Base-by-base conservation (phyloP, 1,140 invertebrate species). In the Antheraea pernyi region DNA sequence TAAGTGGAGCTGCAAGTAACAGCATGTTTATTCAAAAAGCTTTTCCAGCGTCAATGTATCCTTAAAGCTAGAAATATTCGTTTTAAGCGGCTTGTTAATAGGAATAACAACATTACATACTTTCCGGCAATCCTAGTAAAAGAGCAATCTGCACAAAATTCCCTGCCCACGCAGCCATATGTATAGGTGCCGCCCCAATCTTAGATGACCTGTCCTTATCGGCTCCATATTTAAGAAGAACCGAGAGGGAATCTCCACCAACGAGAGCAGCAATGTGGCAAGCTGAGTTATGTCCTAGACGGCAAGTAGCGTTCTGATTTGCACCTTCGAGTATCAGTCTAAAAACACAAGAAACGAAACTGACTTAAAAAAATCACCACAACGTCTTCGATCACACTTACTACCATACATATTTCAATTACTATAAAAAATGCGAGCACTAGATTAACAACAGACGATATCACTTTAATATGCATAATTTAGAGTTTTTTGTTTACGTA, bases 141-240 rank as follows among this genome's bases (percentile, higher is more conserved):
- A 76, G 60, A 6, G 75, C 75, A 0, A 91, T 64, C 48, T 83
- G 80, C 10, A 72, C 73, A 8, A 71, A 62, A 59, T 86, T 71
- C 5, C 82, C 86, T 0, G 73, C 69, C 75, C 79, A 88, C 0
- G 84, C 79, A 3, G 86, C 86, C 8, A 88, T 65, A 64, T 91
- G 86, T 11, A 88, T 58, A 2, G 85, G 79, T 16, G 80, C 84
- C 13, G 84, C 64, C 13, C 84, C 86, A n/a, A 74, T 58, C 4
- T 53, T 63, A 70, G 89, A 86, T 18, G 70, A 30, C 13, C 74
- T 68, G 42, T 68, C 22, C 16, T 72, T 65, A 19, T 80, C 67
- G 8, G 81, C 81, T 8, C 80, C 82, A 7, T 62, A 61, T 0
- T 65, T 65, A 1, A 90, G n/a, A 0, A 91, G 69, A 0, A 75